phyloP scores from a whole-genome alignment of 1,140 invertebrate genomes.

The Drosophila persimilis region DNA sequence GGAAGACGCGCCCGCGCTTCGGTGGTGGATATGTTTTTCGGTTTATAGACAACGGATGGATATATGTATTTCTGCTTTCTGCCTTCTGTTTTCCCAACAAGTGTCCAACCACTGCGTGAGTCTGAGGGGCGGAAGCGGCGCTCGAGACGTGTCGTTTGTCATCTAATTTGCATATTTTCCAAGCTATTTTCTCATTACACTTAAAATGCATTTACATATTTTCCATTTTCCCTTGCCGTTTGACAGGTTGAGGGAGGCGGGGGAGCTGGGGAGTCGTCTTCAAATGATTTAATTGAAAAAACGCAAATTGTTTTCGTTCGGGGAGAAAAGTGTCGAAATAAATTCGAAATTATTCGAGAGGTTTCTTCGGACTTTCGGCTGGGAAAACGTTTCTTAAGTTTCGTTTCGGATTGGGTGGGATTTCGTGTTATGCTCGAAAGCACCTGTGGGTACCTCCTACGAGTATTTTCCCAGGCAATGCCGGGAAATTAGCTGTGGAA shows the following conservation, averaged over 20 bases:
- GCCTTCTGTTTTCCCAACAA: conserved; percentile 53
- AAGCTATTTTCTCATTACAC: conserved; percentile 47
- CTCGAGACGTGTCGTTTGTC: conserved; percentile 67
- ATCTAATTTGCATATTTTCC: conserved; percentile 72
- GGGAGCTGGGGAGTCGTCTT: conserved; percentile 24
- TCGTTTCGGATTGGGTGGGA: conserved; percentile 10
- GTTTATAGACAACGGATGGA: not conserved
- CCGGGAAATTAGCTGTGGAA: conserved; percentile 8
- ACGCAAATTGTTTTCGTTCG: conserved; percentile 52
- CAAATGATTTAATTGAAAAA: conserved; percentile 63
- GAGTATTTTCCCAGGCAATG: conserved; percentile 27
- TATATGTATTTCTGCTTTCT: conserved; percentile 35
- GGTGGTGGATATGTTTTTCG: conserved; percentile 28
- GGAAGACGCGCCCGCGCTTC: conserved; percentile 11
- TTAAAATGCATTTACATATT: conserved; percentile 46
- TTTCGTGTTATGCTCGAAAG: conserved; percentile 31
- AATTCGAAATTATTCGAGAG: conserved; percentile 24
- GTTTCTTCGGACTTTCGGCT: conserved; percentile 12
- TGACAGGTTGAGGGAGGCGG: conserved; percentile 47
- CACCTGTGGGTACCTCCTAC: conserved; percentile 6
- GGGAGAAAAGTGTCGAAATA: conserved; percentile 39
- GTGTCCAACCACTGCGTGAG: conserved; percentile 52
- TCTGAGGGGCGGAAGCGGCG: conserved; percentile 54
- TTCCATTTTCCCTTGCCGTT: conserved; percentile 36
- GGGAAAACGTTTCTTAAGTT: conserved; percentile 25